Percentiles rank a stretch among this genome's conserved stretches.
Evolutionary conservation across 1,140 invertebrate genomes (phyloP).

Genomic region (Aphelenchoides avenae): DNA sequence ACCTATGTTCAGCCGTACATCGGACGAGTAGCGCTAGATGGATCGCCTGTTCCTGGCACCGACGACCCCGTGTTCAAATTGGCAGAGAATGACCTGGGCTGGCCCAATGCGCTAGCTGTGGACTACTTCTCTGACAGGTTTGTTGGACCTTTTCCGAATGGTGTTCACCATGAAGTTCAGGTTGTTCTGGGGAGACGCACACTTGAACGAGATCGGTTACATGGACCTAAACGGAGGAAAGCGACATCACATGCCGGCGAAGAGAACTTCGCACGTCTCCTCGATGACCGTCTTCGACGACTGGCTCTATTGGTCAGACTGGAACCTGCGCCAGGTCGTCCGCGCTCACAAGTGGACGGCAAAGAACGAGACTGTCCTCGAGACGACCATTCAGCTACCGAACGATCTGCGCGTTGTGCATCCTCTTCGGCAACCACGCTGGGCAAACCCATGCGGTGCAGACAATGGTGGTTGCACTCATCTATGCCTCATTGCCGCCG

Average conservation of each 20-base stretch:
- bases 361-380: conserved; percentile 70
- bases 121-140: conserved; percentile 87
- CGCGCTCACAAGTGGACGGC: conserved; percentile 83
- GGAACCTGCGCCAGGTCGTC: conserved; percentile 77
- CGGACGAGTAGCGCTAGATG: conserved; percentile 94
- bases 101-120: conserved; percentile 94
- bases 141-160: conserved; percentile 36
- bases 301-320: conserved; percentile 93
- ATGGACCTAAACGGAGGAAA: conserved; percentile 71
- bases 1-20: conserved; percentile 91
- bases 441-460: conserved; percentile 80
- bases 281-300: conserved; percentile 89
- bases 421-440: conserved; percentile 59
- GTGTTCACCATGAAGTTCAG: conserved; percentile 11
- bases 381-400: conserved; percentile 87
- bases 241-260: conserved; percentile 66
- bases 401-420: conserved; percentile 78
- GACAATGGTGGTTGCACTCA: conserved; percentile 97
- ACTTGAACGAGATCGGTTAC: conserved; percentile 92
- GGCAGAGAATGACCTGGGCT: conserved; percentile 83
- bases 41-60: conserved; percentile 79
- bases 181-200: conserved; percentile 93
- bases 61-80: conserved; percentile 61
- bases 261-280: conserved; percentile 82
- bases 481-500: conserved; percentile 83